Evolutionary conservation across 2,888 invertebrate genomes (phyloP).

Genomic region (Euphydryas editha): DNA sequence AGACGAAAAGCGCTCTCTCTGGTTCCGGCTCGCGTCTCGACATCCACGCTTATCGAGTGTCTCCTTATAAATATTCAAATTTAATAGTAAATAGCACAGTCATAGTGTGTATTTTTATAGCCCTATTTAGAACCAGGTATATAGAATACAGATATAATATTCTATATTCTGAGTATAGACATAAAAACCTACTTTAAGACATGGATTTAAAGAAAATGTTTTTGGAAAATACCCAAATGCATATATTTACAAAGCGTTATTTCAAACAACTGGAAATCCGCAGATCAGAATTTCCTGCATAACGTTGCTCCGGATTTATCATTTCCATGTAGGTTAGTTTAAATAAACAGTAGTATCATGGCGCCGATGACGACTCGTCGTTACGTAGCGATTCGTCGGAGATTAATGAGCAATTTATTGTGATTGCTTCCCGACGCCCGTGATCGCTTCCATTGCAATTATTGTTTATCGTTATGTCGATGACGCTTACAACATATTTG

Average conservation of each 20-base stretch:
- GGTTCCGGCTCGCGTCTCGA: too few relatives aligned
- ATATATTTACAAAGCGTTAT: neutral
- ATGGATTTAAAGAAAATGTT: neutral
- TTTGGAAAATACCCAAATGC: neutral
- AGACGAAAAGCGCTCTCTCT: too few relatives aligned
- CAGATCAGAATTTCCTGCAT: neutral
- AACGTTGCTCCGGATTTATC: neutral
- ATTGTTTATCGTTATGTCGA: neutral
- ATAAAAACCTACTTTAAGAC: neutral
- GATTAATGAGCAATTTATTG: conserved; percentile 20
- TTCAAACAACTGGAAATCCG: neutral
- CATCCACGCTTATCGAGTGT: too few relatives aligned
- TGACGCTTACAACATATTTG: neutral
- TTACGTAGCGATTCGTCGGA: conserved; percentile 6
- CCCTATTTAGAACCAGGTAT: too few relatives aligned
- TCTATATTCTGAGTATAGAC: neutral
- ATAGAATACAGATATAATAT: too few relatives aligned
- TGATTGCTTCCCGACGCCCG: neutral
- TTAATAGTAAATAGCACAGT: too few relatives aligned
- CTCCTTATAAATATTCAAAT: too few relatives aligned
- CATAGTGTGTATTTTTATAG: too few relatives aligned
- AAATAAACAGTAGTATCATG: neutral
- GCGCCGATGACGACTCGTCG: conserved; percentile 8
- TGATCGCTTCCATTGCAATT: neutral
- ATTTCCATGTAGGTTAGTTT: neutral